Base-by-base conservation (phyloP, 2,888 invertebrate genomes). In the Eumacrocentrus americanus region DNA sequence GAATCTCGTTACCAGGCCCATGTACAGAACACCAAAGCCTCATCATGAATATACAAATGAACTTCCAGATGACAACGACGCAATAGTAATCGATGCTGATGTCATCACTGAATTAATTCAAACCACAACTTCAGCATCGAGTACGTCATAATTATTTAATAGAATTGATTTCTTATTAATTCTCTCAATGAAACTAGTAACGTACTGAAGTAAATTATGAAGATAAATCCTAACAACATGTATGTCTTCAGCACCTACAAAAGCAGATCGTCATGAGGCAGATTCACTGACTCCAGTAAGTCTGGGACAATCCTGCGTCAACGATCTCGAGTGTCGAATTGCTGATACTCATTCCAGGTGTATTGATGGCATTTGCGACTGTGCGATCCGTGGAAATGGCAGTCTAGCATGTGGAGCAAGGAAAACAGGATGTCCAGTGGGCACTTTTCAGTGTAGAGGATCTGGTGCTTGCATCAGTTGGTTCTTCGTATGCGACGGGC, bases 401-500 rank as follows among this genome's bases (percentile, higher is more conserved):
- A 80, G 74, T 57, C 56, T 57, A 40, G 83, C 83, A 12, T 94
- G 94, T 80, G 87, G 88, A 14, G 91, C 92, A 0, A 82, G 85
- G 48, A 88, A 86, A 70, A 87, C 89, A 56, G 94, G 94, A 42
- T 95, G 95, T 77, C 86, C 91, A 67, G 87, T 89, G 12, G 92
- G 92, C 61, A 95, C 94, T 12, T 95, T 94, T 80, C 83, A 95
- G 89, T 95, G 95, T 77, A 90, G 90, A 25, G 91, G 91, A 54
- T 89, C 90, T 53, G 95, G 95, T 1, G 85, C 87, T 11, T 95
- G 95, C 80, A 91, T 95, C 75, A 94, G 93, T 71, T 94, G 94
- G 94, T 94, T 92, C 84, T 94, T 94, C 81, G 92, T 95, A 3
- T 95, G 95, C 80, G 94, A 95, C 78, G 91, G 91, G 7, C 87